Conservation (phyloP, 2,888 invertebrate species). For the Pristionchus mayeri region DNA sequence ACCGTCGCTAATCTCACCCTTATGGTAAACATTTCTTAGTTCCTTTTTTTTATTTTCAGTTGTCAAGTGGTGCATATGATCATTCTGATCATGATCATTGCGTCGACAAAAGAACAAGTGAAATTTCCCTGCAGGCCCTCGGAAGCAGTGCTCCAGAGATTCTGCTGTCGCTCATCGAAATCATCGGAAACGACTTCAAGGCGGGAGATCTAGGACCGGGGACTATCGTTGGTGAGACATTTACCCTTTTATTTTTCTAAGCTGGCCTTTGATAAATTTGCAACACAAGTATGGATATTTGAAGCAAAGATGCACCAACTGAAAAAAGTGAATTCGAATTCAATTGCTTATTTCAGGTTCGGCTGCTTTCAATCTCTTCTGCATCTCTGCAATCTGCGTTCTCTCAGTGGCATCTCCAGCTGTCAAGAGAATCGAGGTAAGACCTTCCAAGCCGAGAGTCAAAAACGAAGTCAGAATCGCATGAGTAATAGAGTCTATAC, state of each 20-base stretch:
- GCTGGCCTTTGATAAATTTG: no score
- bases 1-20: slow-evolving; percentile 81
- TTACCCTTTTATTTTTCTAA: no score
- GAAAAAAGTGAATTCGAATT: neutral
- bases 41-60: neutral
- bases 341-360: slow-evolving; percentile 76
- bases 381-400: slow-evolving; percentile 80
- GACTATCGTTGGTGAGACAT: slow-evolving; percentile 82
- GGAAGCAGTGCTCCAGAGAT: slow-evolving; percentile 81
- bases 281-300: no score
- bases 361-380: slow-evolving; percentile 81
- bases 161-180: slow-evolving; percentile 80
- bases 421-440: slow-evolving; percentile 34
- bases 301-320: neutral
- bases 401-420: slow-evolving; percentile 78
- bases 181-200: slow-evolving; percentile 80
- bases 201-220: slow-evolving; percentile 80
- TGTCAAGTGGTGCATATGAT: neutral
- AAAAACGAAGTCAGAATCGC: no score
- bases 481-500: no score
- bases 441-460: no score
- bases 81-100: neutral
- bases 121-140: slow-evolving; percentile 77
- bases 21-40: slow-evolving; percentile 75
- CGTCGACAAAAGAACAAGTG: neutral